Base-by-base conservation (phyloP, 1,140 invertebrate species). In the Ditylenchus dipsaci region DNA sequence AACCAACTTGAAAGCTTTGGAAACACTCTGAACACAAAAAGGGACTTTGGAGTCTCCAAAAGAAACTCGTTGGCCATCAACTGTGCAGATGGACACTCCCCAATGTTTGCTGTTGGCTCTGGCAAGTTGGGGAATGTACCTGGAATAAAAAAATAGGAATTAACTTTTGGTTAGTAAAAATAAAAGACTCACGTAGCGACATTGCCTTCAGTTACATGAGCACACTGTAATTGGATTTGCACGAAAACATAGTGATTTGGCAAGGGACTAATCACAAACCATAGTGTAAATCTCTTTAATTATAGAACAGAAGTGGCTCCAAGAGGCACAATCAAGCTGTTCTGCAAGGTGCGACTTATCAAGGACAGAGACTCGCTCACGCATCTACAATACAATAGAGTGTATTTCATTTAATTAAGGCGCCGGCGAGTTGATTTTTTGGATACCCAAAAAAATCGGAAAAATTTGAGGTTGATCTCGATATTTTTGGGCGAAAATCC, bases 1-100 rank as follows among this genome's bases (percentile, higher is more conserved):
- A 30, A 21, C 27, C 43, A 8, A 73, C 73, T 91, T 95, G 71
- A 97, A 85, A 0, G 95, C 93, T 85, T 97, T 97, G 82, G 80
- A 82, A 17, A 82, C 80, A 59, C 75, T 78, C 67, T 82, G 80
- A 19, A 82, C 63, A 65, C 80, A 82, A 49, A 82, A 82, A 1
- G 79, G 74, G 1, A 71, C 63, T 33, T 75, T 77, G 15, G 77
- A 42, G 64, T 82, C 76, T 15, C 80, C 80, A 64, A 71, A 82
- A 17, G 76, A 78, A 49, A 65, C 26, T 3, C 78, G 64, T 61
- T 86, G 85, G 15, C 85, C 85, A 77, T 86, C 85, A 7, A 86
- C 78, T 17, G 85, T 86, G 69, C 85, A 86, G 17, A 86, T 69
- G 9, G 84, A 78, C 29, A 86, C 79, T 5, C 84, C 85, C 83